Evolutionary conservation across 2,888 invertebrate genomes (phyloP).

Genomic region (Rhabditophanes sp.): DNA sequence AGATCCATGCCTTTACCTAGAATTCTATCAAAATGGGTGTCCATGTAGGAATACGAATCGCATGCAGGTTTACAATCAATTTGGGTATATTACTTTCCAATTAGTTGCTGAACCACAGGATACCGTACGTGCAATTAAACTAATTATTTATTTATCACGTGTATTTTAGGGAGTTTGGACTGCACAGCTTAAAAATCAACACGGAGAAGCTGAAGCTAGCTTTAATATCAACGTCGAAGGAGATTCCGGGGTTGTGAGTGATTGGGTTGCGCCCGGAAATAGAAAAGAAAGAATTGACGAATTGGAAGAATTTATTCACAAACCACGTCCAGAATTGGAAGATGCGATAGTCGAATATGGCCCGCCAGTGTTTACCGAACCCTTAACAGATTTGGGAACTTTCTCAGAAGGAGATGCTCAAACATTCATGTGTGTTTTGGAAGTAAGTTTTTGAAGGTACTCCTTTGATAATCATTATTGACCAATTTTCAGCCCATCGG

Average conservation of each 20-base stretch:
- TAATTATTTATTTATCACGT: too few species aligned
- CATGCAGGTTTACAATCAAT: slow-evolving; percentile 75
- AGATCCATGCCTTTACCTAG: slow-evolving; percentile 55
- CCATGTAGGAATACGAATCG: slow-evolving; percentile 54
- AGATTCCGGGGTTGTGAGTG: slow-evolving; percentile 31
- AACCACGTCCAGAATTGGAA: slow-evolving; percentile 45
- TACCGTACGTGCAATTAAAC: too few species aligned
- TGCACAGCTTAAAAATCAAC: slow-evolving; percentile 77
- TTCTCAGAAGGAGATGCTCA: slow-evolving; percentile 66
- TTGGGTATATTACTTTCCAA: slow-evolving; percentile 82
- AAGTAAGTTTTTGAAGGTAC: too few species aligned
- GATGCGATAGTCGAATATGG: slow-evolving; percentile 32
- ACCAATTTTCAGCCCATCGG: too few species aligned
- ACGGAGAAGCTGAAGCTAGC: slow-evolving; percentile 63
- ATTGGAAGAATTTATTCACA: slow-evolving; percentile 71
- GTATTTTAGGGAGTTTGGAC: slow-evolving; percentile 61
- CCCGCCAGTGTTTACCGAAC: slow-evolving; percentile 71
- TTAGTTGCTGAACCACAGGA: slow-evolving; percentile 73
- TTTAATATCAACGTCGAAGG: slow-evolving; percentile 24
- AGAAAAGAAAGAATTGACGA: slow-evolving; percentile 66
- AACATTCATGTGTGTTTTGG: slow-evolving; percentile 81
- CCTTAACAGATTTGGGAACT: slow-evolving; percentile 65
- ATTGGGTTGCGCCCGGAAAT: slow-evolving; percentile 40
- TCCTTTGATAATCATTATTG: too few species aligned
- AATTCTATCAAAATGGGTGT: slow-evolving; percentile 62